A percentile compares a stretch with the other conserved stretches of the same genome.
Conservation (phyloP, 2,797 vertebrate genomes). For the Sitta carolinensis region DNA sequence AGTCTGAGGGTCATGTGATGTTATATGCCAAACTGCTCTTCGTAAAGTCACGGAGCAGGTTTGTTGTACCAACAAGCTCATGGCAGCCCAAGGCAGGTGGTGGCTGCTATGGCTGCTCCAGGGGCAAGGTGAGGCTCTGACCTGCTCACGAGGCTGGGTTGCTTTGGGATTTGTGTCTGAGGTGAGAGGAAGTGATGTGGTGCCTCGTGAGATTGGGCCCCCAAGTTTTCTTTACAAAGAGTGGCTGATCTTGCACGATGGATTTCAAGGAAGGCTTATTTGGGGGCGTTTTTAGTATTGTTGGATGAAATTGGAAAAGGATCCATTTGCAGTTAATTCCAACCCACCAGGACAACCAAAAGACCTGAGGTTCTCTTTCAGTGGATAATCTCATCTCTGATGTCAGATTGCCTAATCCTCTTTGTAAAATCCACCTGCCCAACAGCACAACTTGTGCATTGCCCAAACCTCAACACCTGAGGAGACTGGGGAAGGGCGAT, state of each 20-base stretch:
- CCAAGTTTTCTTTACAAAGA: not conserved
- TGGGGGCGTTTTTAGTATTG: not conserved
- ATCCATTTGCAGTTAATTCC: not conserved
- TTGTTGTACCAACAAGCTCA: not conserved
- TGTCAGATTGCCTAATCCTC: not conserved
- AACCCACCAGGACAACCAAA: not conserved
- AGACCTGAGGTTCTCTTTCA: not conserved
- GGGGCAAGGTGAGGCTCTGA: not conserved
- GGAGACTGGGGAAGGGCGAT: not conserved
- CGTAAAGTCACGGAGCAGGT: not conserved
- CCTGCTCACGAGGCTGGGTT: not conserved
- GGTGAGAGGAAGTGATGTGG: not conserved
- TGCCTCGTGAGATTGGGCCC: not conserved
- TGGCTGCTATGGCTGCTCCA: not conserved
- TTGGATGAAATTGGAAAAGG: not conserved
- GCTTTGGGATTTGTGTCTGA: not conserved
- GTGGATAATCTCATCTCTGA: not conserved
- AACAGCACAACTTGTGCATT: not conserved
- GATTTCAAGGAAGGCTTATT: not conserved
- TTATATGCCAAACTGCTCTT: not conserved
- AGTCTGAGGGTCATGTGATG: not conserved
- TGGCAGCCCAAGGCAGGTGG: not conserved
- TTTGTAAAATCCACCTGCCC: not conserved
- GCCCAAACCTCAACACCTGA: not conserved
- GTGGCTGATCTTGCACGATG: not conserved